Conservation (phyloP, 2,113 vertebrate genomes). For the Notarius quadriscutis region DNA sequence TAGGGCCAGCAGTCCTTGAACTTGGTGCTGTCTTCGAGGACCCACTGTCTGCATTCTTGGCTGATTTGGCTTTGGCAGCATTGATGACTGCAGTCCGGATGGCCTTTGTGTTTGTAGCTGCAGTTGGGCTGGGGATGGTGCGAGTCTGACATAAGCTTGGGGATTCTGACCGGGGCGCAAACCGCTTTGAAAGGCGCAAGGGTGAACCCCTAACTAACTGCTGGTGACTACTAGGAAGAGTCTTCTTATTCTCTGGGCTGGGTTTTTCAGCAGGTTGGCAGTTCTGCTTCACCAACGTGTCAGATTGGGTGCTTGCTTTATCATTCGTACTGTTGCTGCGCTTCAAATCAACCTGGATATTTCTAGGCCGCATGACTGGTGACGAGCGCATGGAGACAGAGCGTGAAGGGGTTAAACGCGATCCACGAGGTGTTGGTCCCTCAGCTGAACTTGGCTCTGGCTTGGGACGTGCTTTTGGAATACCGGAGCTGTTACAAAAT, state of each 20-base stretch:
- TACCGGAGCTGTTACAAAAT: conserved; percentile 55
- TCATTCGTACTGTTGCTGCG: conserved; percentile 35
- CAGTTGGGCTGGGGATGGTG: conserved; percentile 60
- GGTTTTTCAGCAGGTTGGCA: conserved; percentile 58
- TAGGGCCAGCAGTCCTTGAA: conserved; percentile 65
- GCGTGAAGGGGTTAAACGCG: conserved; percentile 52
- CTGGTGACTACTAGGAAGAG: conserved; percentile 22
- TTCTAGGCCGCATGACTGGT: conserved; percentile 34
- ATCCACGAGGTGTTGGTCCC: conserved; percentile 37
- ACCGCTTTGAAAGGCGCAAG: conserved; percentile 71
- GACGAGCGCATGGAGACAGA: conserved; percentile 61
- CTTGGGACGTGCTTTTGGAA: conserved; percentile 67
- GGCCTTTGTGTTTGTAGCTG: conserved; percentile 70
- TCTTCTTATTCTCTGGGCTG: conserved; percentile 56
- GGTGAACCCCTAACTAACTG: conserved; percentile 66
- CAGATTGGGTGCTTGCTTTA: conserved; percentile 17
- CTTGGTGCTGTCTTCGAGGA: conserved; percentile 59
- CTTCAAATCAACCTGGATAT: conserved; percentile 50
- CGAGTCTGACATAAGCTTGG: conserved; percentile 53
- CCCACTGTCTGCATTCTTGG: conserved; percentile 59
- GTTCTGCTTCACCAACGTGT: conserved; percentile 31
- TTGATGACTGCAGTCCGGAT: conserved; percentile 73
- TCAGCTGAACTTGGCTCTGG: conserved; percentile 55
- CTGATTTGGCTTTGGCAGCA: conserved; percentile 66
- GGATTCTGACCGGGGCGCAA: conserved; percentile 68